A percentile compares a stretch with the other conserved stretches of the same genome.
Evolutionary conservation across 2,113 vertebrate species (phyloP).

Genomic region (Lethenteron reissneri): DNA sequence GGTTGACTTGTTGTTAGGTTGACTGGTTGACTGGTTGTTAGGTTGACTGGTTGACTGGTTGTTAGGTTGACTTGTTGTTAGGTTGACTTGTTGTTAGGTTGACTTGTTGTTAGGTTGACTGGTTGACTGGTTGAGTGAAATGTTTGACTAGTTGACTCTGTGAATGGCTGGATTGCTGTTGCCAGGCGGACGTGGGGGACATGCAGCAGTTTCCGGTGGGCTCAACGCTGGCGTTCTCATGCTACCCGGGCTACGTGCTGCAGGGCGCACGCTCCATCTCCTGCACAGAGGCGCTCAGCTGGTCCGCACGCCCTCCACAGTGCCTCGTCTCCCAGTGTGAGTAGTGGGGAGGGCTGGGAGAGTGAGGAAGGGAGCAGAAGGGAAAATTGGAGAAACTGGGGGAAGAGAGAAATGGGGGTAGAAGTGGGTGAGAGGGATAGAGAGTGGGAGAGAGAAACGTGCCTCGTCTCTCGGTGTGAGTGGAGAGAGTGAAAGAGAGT

Average conservation of each 20-base stretch:
- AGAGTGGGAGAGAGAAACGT: not conserved
- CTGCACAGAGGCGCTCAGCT: conserved; percentile 4
- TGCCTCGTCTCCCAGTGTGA: conserved; percentile 3
- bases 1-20: too few species aligned
- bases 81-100: too few species aligned
- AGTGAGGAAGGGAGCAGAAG: not conserved
- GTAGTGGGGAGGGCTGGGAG: not conserved
- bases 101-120: too few species aligned
- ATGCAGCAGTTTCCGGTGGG: not conserved
- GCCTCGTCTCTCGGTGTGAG: not conserved
- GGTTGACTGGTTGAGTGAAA: too few species aligned
- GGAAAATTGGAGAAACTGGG: not conserved
- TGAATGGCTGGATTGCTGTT: too few species aligned
- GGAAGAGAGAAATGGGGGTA: not conserved
- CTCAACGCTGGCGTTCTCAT: not conserved
- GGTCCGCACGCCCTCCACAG: not conserved
- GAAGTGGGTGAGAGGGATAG: not conserved
- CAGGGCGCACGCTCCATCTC: not conserved
- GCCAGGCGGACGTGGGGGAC: too few species aligned
- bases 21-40: too few species aligned
- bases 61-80: too few species aligned
- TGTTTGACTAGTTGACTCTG: too few species aligned
- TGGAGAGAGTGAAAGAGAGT: not conserved
- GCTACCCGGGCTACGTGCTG: conserved; percentile 3
- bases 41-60: too few species aligned